Percentiles rank a stretch among this genome's conserved stretches.
These are phyloP conservation scores for Adelphocoris suturalis DNA, from an alignment of 2,888 invertebrate species.

Conservation along the genomic window DNA sequence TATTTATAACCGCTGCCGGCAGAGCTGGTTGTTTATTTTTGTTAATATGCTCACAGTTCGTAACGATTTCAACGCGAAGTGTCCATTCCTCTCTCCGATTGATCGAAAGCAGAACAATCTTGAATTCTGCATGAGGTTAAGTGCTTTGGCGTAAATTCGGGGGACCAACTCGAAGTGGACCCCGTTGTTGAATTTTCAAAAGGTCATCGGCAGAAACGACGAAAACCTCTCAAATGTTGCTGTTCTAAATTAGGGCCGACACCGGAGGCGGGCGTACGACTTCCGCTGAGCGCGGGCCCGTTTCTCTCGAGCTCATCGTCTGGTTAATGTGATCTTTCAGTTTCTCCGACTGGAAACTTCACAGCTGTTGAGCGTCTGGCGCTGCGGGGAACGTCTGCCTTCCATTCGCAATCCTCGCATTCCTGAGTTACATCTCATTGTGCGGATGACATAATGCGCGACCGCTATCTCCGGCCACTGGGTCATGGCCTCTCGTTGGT, in stretches of 20 bases:
- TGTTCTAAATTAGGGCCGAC: neutral
- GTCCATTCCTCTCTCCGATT: neutral
- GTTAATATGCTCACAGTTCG: too few species aligned
- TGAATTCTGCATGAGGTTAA: constrained; percentile 26
- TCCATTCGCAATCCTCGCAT: neutral
- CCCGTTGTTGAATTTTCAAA: neutral
- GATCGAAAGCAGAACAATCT: neutral
- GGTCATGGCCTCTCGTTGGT: neutral
- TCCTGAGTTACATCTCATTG: constrained; percentile 23
- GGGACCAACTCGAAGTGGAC: neutral
- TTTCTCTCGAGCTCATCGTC: neutral
- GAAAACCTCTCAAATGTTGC: neutral
- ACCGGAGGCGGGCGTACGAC: neutral
- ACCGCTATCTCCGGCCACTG: constrained; percentile 14
- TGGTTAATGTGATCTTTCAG: constrained; percentile 27
- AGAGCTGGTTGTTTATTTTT: too few species aligned
- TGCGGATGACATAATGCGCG: constrained; percentile 23
- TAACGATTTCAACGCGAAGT: too few species aligned
- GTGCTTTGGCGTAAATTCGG: neutral
- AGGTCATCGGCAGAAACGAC: neutral
- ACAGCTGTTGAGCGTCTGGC: constrained; percentile 38
- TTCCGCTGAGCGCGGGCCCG: neutral
- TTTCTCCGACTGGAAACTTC: constrained; percentile 10
- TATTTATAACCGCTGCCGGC: too few species aligned
- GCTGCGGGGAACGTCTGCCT: neutral